A percentile compares a stretch with the other conserved stretches of the same genome.
These are phyloP conservation scores for Hystrix cristata DNA, from an alignment of 2,113 vertebrate species.

Conservation along the genomic window DNA sequence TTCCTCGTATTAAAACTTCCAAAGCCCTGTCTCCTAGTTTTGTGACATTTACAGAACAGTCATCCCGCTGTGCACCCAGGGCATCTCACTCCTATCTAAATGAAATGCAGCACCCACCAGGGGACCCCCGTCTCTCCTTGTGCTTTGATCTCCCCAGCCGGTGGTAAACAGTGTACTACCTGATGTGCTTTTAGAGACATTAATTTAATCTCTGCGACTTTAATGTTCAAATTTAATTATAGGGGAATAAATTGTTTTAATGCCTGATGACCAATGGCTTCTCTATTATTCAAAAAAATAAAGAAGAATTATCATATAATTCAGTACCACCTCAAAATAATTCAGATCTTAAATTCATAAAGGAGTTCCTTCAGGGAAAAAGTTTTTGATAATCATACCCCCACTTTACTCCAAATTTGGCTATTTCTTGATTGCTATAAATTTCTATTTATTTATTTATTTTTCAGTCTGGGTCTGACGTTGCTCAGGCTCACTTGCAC, in stretches of 20 bases:
- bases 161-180: neutral
- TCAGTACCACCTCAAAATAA: neutral
- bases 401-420: neutral
- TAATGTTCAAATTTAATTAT: neutral
- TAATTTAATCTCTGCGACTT: neutral
- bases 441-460: neutral
- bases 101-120: neutral
- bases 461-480: neutral
- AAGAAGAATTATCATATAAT: neutral
- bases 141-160: neutral
- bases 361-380: neutral
- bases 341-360: neutral
- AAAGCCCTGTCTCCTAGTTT: neutral
- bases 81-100: no score
- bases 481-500: neutral
- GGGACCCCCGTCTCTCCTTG: neutral
- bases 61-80: neutral
- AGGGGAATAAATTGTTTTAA: neutral
- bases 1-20: neutral
- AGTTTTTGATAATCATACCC: neutral
- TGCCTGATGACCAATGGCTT: neutral
- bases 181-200: neutral
- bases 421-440: neutral
- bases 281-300: neutral
- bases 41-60: neutral